These are phyloP conservation scores for Spodoptera littoralis DNA, from an alignment of 2,888 invertebrate species.

Conservation along the genomic window DNA sequence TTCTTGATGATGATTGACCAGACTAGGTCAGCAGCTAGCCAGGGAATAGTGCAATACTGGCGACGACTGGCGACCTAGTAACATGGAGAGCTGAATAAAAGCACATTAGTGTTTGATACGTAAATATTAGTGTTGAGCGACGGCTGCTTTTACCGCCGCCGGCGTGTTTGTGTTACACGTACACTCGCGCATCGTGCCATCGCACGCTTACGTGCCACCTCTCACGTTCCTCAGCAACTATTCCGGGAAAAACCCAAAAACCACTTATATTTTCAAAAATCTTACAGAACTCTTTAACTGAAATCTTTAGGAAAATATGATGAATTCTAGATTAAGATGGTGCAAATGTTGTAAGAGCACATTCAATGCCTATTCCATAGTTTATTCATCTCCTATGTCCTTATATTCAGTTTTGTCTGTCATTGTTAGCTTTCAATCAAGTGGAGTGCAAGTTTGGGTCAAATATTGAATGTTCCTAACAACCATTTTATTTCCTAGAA, in stretches of 20 bases:
- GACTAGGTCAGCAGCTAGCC: too few species aligned
- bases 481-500: too few species aligned
- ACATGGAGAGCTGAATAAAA: slow-evolving; percentile 25
- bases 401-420: neutral
- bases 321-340: too few species aligned
- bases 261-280: too few species aligned
- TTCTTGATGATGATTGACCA: too few species aligned
- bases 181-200: neutral
- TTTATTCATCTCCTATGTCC: too few species aligned
- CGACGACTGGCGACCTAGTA: slow-evolving; percentile 19
- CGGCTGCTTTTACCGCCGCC: slow-evolving; percentile 23
- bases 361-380: too few species aligned
- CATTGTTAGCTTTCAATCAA: slow-evolving; percentile 17
- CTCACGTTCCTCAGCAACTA: neutral
- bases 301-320: too few species aligned
- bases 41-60: too few species aligned
- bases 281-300: too few species aligned
- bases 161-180: slow-evolving; percentile 23
- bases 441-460: slow-evolving; percentile 16
- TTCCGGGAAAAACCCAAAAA: too few species aligned
- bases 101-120: slow-evolving; percentile 37
- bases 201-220: neutral
- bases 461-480: slow-evolving; percentile 2
- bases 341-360: too few species aligned
- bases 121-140: slow-evolving; percentile 39